These are phyloP conservation scores for Parapristionchus giblindavisi DNA, from an alignment of 2,888 invertebrate species.

Conservation along the genomic window DNA sequence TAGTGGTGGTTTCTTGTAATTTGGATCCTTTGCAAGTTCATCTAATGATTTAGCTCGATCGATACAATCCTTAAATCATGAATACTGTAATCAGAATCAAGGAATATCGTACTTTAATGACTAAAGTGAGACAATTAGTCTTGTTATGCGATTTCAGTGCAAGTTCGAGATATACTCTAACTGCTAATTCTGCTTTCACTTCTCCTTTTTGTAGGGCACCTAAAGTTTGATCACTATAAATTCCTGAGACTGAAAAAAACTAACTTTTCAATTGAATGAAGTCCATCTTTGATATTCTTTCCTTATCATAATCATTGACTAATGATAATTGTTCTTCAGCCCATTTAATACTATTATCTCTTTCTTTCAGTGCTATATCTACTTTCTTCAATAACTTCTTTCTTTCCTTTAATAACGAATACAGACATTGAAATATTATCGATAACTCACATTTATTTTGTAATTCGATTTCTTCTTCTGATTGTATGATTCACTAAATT, in stretches of 20 bases:
- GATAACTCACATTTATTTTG: too few species aligned
- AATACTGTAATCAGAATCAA: not conserved
- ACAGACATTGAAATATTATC: too few species aligned
- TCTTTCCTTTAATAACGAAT: too few species aligned
- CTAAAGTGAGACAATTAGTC: not conserved
- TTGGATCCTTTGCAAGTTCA: slow-evolving; percentile 15
- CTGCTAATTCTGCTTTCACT: not conserved
- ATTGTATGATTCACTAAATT: not conserved
- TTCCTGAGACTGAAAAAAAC: too few species aligned
- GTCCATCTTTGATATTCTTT: not conserved
- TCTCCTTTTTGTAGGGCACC: too few species aligned
- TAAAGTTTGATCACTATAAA: too few species aligned
- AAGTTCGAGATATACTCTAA: slow-evolving; percentile 11
- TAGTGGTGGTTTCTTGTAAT: slow-evolving; percentile 43
- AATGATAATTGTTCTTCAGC: not conserved
- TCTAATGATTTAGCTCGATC: slow-evolving; percentile 41
- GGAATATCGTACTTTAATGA: not conserved
- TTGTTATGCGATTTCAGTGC: slow-evolving; percentile 2
- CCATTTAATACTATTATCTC: slow-evolving; percentile 2
- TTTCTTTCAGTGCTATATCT: not conserved
- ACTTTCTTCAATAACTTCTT: too few species aligned
- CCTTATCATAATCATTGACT: not conserved
- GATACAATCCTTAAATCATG: not conserved
- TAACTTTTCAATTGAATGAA: not conserved
- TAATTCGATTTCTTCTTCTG: not conserved